phyloP scores from a whole-genome alignment of 2,797 vertebrate genomes.

The Microcaecilia unicolor region DNA sequence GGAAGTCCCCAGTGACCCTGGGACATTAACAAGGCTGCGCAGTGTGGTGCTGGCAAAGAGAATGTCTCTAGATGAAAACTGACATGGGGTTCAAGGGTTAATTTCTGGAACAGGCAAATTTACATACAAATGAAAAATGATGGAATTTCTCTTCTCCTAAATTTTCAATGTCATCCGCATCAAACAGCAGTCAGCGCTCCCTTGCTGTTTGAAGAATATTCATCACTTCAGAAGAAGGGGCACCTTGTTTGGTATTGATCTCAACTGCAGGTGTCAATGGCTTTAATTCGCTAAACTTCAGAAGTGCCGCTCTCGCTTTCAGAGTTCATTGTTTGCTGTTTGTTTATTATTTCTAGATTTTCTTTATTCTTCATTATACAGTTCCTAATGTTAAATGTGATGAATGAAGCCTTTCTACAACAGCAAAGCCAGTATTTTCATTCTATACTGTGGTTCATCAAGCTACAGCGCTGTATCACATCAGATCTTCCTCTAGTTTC shows the following conservation, averaged over 20 bases:
- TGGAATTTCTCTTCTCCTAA: constrained; percentile 88
- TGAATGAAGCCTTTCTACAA: too few species aligned
- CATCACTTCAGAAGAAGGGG: constrained; percentile 86
- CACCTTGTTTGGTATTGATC: constrained; percentile 96
- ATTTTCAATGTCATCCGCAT: constrained; percentile 97
- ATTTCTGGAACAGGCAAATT: constrained; percentile 96
- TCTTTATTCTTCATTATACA: too few species aligned
- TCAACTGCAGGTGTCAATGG: constrained; percentile 88
- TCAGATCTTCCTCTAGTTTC: too few species aligned
- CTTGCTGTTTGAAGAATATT: constrained; percentile 82
- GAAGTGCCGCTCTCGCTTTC: constrained; percentile 65
- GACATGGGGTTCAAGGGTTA: constrained; percentile 95
- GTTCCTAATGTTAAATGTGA: too few species aligned
- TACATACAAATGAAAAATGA: constrained; percentile 99
- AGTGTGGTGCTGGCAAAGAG: constrained; percentile 47
- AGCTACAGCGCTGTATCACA: too few species aligned
- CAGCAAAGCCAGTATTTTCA: too few species aligned
- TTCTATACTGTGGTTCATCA: too few species aligned
- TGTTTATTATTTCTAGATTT: neutral
- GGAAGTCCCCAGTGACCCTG: constrained; percentile 58
- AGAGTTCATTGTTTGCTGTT: constrained; percentile 8
- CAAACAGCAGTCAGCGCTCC: constrained; percentile 69
- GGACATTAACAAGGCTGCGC: constrained; percentile 43
- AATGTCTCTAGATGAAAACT: constrained; percentile 88
- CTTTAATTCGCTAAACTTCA: constrained; percentile 90